Evolutionary conservation across 2,113 vertebrate species (phyloP), one percentile per base, ranked within the genome.

Genomic region (Ginglymostoma cirratum): DNA sequence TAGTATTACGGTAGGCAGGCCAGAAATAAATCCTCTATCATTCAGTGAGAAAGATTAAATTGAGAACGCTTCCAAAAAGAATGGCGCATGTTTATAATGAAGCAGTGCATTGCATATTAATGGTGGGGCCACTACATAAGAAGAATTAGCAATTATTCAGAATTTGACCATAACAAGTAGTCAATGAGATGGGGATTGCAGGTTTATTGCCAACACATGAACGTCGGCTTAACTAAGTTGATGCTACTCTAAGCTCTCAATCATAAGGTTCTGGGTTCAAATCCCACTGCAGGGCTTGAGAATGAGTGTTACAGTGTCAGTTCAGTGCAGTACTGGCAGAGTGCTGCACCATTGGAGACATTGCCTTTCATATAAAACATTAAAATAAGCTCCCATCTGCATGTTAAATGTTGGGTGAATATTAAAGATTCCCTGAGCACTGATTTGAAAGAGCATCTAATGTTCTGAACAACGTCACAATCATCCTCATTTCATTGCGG

Each of bases 321-420:
- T 14, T 34, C n/a, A n/a, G 15, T n/a, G 3, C 69, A 72, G 24
- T 27, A 72, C 69, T 72, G 69, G 24, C 5, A 23, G 24, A 72
- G 69, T 24, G 69, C 69, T 72, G 69, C 23, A 27, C 23, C 6
- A 6, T 27, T 27, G 69, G 19, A 69, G 67, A 23, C 7, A 4
- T 1, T 19, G 66, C 0, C 5, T 55, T 55, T 61, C 55, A 61
- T 61, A 72, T 72, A 24, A 72, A 24, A 24, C 5, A 27, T 72
- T 27, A 72, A 72, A 72, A 7, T 96, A 96, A 96, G 12, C 12
- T 61, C 55, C 55, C 55, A 61, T 96, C 96, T 96, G 96, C 96
- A 95, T 96, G 42, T 45, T 45, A 45, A 45, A 45, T 45, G 42
- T 48, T 23, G 23, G 69, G 23, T 72, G 69, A 27, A 72, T 5